These are phyloP conservation scores for Drosophila algonquin DNA, from an alignment of 2,888 invertebrate species.

Conservation along the genomic window DNA sequence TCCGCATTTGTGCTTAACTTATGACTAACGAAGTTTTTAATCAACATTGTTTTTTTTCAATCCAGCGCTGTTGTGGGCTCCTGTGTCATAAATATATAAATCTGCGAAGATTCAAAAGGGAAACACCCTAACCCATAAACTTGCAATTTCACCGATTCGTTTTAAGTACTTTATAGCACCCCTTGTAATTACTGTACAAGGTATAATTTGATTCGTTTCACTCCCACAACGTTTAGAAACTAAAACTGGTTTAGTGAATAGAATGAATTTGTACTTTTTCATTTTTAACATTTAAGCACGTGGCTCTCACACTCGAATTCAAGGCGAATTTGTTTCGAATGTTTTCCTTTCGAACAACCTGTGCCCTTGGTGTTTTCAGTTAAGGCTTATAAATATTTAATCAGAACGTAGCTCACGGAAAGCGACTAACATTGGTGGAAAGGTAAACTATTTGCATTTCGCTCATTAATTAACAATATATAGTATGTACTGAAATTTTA, in stretches of 20 bases:
- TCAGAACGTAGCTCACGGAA: constrained; percentile 23
- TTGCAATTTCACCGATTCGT: neutral
- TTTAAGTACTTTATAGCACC: neutral
- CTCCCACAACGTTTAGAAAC: constrained; percentile 38
- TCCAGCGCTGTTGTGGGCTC: neutral
- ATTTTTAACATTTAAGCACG: constrained; percentile 58
- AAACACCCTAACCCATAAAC: neutral
- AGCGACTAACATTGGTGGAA: constrained; percentile 26
- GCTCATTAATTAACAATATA: constrained; percentile 10
- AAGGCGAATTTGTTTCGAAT: constrained; percentile 51
- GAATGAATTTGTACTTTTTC: constrained; percentile 44
- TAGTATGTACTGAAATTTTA: constrained; percentile 4
- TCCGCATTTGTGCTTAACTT: constrained; percentile 11
- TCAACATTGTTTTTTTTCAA: neutral
- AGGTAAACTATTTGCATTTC: constrained; percentile 54
- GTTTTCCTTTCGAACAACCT: constrained; percentile 50
- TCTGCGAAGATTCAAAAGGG: neutral
- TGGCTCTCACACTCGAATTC: constrained; percentile 47
- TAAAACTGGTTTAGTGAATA: constrained; percentile 57
- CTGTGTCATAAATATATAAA: neutral
- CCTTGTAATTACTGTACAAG: constrained; percentile 7
- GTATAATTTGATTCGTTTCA: constrained; percentile 17
- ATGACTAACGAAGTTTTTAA: neutral
- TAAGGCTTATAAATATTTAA: constrained; percentile 46
- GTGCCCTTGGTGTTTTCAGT: constrained; percentile 59